Evolutionary conservation across 2,113 vertebrate genomes (phyloP).

Genomic region (Edolisoma coerulescens): DNA sequence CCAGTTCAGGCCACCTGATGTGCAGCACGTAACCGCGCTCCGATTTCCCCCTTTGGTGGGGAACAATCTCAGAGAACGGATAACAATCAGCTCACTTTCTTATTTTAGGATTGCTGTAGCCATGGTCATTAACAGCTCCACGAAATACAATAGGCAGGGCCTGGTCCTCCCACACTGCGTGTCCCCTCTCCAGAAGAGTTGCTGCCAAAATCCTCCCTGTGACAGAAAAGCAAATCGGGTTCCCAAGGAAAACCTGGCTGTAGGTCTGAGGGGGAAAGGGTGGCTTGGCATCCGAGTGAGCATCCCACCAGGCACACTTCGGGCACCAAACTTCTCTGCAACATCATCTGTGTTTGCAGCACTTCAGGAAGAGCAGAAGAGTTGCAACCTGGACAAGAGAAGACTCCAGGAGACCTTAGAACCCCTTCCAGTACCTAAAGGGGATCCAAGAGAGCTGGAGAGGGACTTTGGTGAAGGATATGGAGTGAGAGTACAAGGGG

Average conservation of each 20-base stretch:
- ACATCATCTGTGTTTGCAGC: fast-evolving
- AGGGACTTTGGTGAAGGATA: background rate
- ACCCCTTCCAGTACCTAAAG: background rate
- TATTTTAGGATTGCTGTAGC: slow-evolving; percentile 35
- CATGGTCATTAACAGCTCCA: background rate
- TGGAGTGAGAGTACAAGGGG: too few species aligned
- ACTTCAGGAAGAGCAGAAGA: background rate
- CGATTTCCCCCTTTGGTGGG: background rate
- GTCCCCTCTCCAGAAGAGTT: background rate
- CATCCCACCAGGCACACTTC: fast-evolving
- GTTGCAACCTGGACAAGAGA: background rate
- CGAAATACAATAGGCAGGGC: slow-evolving; percentile 27
- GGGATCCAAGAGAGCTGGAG: background rate
- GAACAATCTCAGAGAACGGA: background rate
- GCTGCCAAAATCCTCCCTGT: background rate
- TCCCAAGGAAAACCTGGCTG: background rate
- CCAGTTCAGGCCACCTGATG: background rate
- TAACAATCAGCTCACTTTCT: slow-evolving; percentile 11
- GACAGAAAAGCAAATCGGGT: background rate
- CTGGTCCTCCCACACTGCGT: background rate
- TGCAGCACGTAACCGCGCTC: background rate
- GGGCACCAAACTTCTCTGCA: background rate
- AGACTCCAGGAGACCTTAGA: background rate
- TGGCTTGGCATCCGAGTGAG: background rate
- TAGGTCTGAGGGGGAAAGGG: background rate